These are phyloP conservation scores for Ichneumoninae sp. DNA, from an alignment of 2,888 invertebrate genomes.

Conservation along the genomic window DNA sequence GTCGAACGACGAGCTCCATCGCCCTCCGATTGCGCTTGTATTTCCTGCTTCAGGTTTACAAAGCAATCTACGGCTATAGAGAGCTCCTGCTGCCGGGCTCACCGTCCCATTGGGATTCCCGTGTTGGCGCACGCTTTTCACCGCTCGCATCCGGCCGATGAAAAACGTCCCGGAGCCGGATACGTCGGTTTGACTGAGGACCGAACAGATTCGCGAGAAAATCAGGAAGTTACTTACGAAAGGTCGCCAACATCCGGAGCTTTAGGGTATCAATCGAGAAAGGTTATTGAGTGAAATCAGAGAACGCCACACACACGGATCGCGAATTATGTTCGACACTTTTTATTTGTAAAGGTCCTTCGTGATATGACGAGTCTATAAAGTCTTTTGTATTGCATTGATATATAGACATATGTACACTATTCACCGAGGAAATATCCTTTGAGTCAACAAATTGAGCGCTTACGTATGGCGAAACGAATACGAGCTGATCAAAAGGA, in stretches of 20 bases:
- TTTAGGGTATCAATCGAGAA: constrained; percentile 1
- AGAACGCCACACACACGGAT: background rate
- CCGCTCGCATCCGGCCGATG: background rate
- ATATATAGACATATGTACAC: no score
- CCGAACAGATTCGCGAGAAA: constrained; percentile 21
- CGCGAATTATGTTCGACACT: background rate
- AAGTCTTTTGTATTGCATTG: background rate
- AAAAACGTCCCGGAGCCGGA: constrained; percentile 25
- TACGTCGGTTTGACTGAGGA: background rate
- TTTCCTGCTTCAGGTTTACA: constrained; percentile 50
- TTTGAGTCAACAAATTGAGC: no score
- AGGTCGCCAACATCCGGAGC: background rate
- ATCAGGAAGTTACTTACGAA: constrained; percentile 24
- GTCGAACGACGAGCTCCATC: constrained; percentile 1
- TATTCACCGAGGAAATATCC: no score
- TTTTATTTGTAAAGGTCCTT: background rate
- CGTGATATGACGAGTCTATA: background rate
- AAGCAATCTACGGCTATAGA: constrained; percentile 38
- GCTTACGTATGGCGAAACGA: no score
- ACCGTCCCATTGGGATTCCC: background rate
- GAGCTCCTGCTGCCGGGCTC: background rate
- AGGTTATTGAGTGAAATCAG: constrained; percentile 2
- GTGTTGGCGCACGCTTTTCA: background rate
- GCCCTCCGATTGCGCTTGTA: constrained; percentile 45
- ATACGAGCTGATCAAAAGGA: no score